Conservation (phyloP, 2,888 invertebrate species). For the Caenorhabditis parvicauda region DNA sequence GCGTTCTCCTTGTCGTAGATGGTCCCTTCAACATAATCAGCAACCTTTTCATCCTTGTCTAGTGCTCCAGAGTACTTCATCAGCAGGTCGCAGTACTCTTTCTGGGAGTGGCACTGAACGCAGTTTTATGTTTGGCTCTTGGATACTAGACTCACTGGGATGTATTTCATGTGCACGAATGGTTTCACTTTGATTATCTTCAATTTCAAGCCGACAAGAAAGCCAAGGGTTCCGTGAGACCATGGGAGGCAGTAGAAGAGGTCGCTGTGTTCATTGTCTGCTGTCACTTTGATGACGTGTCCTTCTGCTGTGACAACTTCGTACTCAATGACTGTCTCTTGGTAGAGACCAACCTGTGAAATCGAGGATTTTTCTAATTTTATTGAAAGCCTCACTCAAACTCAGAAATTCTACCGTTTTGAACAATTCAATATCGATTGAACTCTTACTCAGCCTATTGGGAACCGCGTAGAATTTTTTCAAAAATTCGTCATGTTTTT, state of each 20-base stretch:
- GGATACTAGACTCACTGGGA: slow-evolving; percentile 65
- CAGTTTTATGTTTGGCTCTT: background rate
- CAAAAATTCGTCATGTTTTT: too few relatives aligned
- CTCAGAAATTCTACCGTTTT: too few relatives aligned
- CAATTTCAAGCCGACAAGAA: slow-evolving; percentile 72
- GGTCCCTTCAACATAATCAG: slow-evolving; percentile 74
- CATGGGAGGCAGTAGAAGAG: slow-evolving; percentile 71
- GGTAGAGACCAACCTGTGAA: slow-evolving; percentile 74
- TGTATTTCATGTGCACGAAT: slow-evolving; percentile 72
- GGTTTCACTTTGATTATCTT: slow-evolving; percentile 71
- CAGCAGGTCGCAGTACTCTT: slow-evolving; percentile 71
- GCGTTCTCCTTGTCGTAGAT: slow-evolving; percentile 71
- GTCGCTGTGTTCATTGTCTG: slow-evolving; percentile 69
- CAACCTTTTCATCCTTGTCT: slow-evolving; percentile 62
- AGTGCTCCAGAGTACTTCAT: slow-evolving; percentile 71
- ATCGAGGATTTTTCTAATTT: too few relatives aligned
- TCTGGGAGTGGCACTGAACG: slow-evolving; percentile 68
- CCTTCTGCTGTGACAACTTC: slow-evolving; percentile 73
- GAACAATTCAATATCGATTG: too few relatives aligned
- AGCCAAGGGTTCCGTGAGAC: slow-evolving; percentile 70
- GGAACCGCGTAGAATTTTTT: too few relatives aligned
- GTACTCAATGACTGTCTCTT: slow-evolving; percentile 72
- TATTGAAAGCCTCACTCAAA: too few relatives aligned
- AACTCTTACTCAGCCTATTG: too few relatives aligned
- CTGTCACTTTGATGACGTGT: slow-evolving; percentile 64